Base-by-base conservation (phyloP, 1,140 invertebrate species). In the Metaphire vulgaris region DNA sequence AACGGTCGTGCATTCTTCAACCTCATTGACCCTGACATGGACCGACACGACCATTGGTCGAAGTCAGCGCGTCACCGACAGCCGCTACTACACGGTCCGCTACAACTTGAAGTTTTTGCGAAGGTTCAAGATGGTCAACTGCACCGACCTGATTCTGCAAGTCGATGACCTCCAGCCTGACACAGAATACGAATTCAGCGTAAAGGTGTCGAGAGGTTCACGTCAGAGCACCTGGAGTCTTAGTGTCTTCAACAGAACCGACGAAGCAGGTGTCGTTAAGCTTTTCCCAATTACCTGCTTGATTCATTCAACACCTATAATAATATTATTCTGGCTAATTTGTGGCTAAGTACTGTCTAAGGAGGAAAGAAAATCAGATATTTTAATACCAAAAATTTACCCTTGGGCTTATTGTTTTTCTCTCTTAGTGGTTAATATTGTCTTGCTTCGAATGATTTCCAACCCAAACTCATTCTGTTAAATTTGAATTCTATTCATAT, bases 181-280 rank as follows among this genome's bases (percentile, higher is more conserved):
- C 82, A 98, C 95, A 0, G 89, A 92, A 74, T 99, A 99, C 83
- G 96, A 98, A 84, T 99, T 99, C 87, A 91, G 92, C 1, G 97
- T 99, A 0, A 96, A 95, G 87, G 90, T 96, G 21, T 91, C 93
- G 0, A 95, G 89, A 91, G 92, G 92, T 14, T 89, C 91, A 1
- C 88, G 93, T 69, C 92, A 94, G 82, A 96, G 93, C 21, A 90
- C 91, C 1, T 98, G 94, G 93, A 96, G 94, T 80, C 93, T 98
- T 92, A 91, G 95, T 1, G 94, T 93, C 2, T 85, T 91, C 29
- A 98, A 98, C 87, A 92, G 90, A 71, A 97, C 96, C 1, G 89
- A 91, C 78, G 95, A 96, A 87, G 90, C 91, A 70, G 89, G 85
- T 71, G 1, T 32, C 28, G 26, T 21, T 16, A 16, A 6, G 1